Base-by-base conservation (phyloP, 2,113 vertebrate genomes). In the Poecilia latipinna region DNA sequence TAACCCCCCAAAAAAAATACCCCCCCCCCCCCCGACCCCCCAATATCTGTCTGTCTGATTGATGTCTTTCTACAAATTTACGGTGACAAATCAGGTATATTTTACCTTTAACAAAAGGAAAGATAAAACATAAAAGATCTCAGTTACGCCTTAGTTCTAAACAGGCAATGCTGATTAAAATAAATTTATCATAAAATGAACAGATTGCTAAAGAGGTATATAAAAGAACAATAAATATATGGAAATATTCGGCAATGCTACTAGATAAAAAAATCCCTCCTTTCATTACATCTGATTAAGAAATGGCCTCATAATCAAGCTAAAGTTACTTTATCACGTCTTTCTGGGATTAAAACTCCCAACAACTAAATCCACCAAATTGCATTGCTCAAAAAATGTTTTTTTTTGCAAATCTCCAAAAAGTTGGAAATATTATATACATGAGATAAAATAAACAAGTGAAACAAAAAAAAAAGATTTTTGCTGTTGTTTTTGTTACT, bases 341-440 rank as follows among this genome's bases (percentile, higher is more conserved):
- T 57, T 68, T 31, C 37, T 70, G 33, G 13, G 76, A 65, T 17
- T 64, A 24, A 57, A 74, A 66, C 32, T 32, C 63, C 28, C 12
- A 71, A 69, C 37, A 60, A 24, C 70, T 4, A 29, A 73, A 61
- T 72, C 8, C 37, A 44, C 12, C 19, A 5, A 5, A 26, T 54
- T 77, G 8, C 4, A 22, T 11, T 37, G 32, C 22, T 60, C 1
- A 63, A 70, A 65, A 13, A n/a, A 13, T 12, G 19, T 65, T 66
- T 64, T 66, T 64, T 35, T 37, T 37, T 73, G 61, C 48, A 68
- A 57, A 57, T 57, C 24, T 57, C 17, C 17, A n/a, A 28, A 61
- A 65, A 72, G 70, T 74, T 17, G 6, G 8, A 70, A 70, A 67
- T 3, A 19, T 71, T 77, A 72, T 68, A 75, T 61, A 82, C 11